A percentile compares a stretch with the other conserved stretches of the same genome.
phyloP scores from a whole-genome alignment of 2,888 invertebrate genomes.

The Drosophila kuntzei region DNA sequence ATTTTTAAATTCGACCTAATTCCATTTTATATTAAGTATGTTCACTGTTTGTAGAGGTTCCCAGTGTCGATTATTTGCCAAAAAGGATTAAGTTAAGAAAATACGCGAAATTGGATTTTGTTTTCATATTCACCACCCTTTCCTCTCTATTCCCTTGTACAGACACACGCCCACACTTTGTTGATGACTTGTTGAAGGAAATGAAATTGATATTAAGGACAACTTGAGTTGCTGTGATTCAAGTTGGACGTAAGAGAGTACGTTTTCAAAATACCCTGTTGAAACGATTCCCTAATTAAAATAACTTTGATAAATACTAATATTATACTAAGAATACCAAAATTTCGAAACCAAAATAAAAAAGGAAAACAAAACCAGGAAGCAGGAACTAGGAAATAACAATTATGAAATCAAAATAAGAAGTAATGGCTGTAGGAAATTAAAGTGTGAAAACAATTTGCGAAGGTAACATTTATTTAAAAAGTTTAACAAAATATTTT shows the following conservation, averaged over 20 bases:
- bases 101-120: conserved; percentile 75
- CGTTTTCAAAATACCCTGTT: conserved; percentile 36
- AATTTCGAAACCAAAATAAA: too few species aligned
- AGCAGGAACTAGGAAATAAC: too few species aligned
- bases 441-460: too few species aligned
- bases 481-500: too few species aligned
- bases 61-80: conserved; percentile 45
- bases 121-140: conserved; percentile 24
- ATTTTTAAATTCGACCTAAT: too few species aligned
- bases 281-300: background rate
- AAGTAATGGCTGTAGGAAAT: too few species aligned
- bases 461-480: too few species aligned
- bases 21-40: conserved; percentile 16
- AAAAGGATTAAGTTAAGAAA: conserved; percentile 70
- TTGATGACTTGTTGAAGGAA: conserved; percentile 62
- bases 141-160: background rate
- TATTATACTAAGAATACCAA: background rate
- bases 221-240: conserved; percentile 22
- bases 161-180: conserved; percentile 22
- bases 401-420: too few species aligned
- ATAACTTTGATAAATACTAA: background rate
- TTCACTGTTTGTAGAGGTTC: conserved; percentile 20
- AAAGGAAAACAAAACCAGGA: too few species aligned
- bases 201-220: conserved; percentile 67
- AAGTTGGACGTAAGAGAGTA: background rate